Conservation (phyloP, 1,140 invertebrate genomes). For the Pectinophora gossypiella region DNA sequence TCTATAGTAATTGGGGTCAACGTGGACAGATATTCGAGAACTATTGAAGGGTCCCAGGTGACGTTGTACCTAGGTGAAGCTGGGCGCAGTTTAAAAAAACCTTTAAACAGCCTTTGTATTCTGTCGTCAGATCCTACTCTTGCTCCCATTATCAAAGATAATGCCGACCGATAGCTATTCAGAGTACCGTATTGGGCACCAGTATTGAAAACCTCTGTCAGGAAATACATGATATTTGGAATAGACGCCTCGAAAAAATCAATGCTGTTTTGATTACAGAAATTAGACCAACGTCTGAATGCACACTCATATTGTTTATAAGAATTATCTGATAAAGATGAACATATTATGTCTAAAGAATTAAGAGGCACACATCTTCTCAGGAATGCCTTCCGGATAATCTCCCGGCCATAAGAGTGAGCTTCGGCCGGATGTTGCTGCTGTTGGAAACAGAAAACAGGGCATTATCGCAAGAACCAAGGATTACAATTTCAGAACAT, state of each 20-base stretch:
- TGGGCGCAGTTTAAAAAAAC: neutral
- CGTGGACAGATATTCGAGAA: neutral
- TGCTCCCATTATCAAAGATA: neutral
- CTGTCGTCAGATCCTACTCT: neutral
- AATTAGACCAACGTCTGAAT: neutral
- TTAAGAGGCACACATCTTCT: neutral
- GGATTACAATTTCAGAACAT: neutral
- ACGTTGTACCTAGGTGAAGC: neutral
- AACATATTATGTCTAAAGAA: neutral
- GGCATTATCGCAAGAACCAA: neutral
- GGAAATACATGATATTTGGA: neutral
- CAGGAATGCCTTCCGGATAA: neutral
- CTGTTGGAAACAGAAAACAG: neutral
- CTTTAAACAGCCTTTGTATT: neutral
- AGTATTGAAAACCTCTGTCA: neutral
- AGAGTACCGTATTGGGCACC: neutral
- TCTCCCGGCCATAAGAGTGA: neutral
- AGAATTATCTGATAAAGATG: neutral
- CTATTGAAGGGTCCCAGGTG: neutral
- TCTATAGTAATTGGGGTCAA: neutral
- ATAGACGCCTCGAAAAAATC: neutral
- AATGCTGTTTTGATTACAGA: neutral
- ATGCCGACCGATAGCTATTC: neutral
- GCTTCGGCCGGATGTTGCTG: neutral
- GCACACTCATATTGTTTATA: neutral